Conservation (phyloP, 2,113 vertebrate species). For the Octodon degus region DNA sequence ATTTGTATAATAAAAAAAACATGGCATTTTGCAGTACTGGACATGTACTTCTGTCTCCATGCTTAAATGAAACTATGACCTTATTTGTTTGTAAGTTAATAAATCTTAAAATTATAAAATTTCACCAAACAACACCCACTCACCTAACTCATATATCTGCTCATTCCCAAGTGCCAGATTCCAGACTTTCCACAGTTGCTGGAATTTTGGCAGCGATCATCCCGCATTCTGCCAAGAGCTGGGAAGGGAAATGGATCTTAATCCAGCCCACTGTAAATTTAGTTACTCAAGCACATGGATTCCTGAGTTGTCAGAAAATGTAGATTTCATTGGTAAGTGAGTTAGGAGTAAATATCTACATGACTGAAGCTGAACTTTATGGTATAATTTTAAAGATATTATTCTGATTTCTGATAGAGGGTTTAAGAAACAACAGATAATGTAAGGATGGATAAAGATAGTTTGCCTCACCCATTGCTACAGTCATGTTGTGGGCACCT, state of each 20-base stretch:
- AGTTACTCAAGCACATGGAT: neutral
- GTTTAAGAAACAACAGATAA: neutral
- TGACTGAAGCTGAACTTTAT: neutral
- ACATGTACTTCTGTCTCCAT: neutral
- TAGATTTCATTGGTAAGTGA: neutral
- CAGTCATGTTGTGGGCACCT: neutral
- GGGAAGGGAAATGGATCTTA: constrained; percentile 40
- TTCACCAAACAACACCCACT: constrained; percentile 41
- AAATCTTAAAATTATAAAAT: constrained; percentile 69
- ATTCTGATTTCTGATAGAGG: neutral
- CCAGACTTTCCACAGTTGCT: constrained; percentile 56
- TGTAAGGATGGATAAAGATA: neutral
- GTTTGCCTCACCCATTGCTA: neutral
- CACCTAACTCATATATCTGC: neutral
- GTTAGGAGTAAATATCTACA: neutral
- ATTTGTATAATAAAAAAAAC: neutral
- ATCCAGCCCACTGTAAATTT: neutral
- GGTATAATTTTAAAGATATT: neutral
- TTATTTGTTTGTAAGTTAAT: constrained; percentile 50
- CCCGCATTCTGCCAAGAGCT: constrained; percentile 30
- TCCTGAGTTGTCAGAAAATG: neutral
- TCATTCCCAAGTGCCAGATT: constrained; percentile 58
- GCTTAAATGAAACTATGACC: constrained; percentile 51
- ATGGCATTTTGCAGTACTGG: neutral
- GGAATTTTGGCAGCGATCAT: constrained; percentile 19